Percentiles rank a stretch among this genome's conserved stretches.
Conservation (phyloP, 2,113 vertebrate genomes). For the Neolamprologus variostigma region DNA sequence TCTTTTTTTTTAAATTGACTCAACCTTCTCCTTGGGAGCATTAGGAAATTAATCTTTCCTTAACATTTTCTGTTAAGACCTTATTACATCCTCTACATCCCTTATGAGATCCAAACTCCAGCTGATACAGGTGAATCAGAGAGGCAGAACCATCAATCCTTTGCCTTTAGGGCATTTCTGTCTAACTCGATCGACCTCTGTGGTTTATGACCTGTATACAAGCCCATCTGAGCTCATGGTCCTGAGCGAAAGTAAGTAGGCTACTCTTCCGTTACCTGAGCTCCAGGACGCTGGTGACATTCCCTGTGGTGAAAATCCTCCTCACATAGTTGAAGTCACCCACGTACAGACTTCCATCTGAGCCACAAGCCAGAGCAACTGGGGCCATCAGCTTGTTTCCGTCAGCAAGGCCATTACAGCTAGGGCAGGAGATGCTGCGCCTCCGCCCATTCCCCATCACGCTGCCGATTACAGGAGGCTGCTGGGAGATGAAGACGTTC, state of each 20-base stretch:
- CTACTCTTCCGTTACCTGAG: constrained; percentile 77
- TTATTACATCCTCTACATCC: neutral
- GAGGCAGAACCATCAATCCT: constrained; percentile 33
- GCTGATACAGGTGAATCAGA: constrained; percentile 46
- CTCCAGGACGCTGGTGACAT: constrained; percentile 95
- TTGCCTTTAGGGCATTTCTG: constrained; percentile 35
- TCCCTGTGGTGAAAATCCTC: constrained; percentile 93
- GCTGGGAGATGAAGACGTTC: constrained; percentile 97
- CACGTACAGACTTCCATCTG: constrained; percentile 93
- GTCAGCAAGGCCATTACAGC: constrained; percentile 95
- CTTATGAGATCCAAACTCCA: constrained; percentile 14
- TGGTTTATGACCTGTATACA: constrained; percentile 39
- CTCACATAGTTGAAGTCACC: constrained; percentile 99
- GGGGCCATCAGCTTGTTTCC: constrained; percentile 97
- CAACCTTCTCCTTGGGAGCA: neutral
- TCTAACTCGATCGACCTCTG: constrained; percentile 30
- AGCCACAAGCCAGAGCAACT: constrained; percentile 86
- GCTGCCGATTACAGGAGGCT: constrained; percentile 92
- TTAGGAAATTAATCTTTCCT: constrained; percentile 1
- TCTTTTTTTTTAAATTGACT: neutral
- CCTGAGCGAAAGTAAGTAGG: neutral
- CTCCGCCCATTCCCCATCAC: constrained; percentile 95
- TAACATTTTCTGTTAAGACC: neutral
- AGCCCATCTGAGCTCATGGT: constrained; percentile 30
- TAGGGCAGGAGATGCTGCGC: constrained; percentile 95